A percentile compares a stretch with the other conserved stretches of the same genome.
phyloP scores from a whole-genome alignment of 2,888 invertebrate species.

The Odontothrips loti region DNA sequence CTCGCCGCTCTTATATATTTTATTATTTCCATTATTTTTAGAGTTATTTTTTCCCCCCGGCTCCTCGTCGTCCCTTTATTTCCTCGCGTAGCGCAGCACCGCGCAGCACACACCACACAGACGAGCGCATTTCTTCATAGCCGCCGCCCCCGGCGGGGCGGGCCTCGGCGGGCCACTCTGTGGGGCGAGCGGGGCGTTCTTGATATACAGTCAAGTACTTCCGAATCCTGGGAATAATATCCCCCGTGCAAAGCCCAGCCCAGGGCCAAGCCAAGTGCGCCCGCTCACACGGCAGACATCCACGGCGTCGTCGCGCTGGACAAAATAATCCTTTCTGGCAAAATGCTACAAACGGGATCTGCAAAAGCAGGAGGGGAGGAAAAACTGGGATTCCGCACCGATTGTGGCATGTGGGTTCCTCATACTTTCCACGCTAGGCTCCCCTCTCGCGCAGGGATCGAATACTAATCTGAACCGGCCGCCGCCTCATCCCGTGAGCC shows the following conservation, averaged over 20 bases:
- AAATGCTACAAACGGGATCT: no score
- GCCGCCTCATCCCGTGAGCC: no score
- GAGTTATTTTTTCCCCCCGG: background rate
- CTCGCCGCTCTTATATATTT: constrained; percentile 26
- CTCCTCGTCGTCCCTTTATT: background rate
- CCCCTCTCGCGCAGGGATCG: no score
- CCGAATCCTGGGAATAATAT: constrained; percentile 13
- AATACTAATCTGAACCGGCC: no score
- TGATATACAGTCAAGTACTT: constrained; percentile 26
- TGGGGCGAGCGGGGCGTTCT: background rate
- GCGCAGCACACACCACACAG: background rate
- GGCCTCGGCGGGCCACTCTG: background rate
- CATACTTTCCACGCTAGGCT: no score
- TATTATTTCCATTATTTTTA: constrained; percentile 16
- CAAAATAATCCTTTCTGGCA: no score
- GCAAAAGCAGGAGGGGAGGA: background rate
- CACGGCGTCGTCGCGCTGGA: no score
- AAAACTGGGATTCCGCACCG: background rate
- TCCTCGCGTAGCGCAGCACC: no score
- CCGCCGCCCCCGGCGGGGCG: background rate
- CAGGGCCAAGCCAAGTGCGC: background rate
- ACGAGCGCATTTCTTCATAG: constrained; percentile 6
- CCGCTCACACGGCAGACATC: no score
- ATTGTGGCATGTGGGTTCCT: no score
- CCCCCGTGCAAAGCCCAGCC: background rate